Evolutionary conservation across 2,888 invertebrate genomes (phyloP), one percentile per base, ranked within the genome.

Genomic region (Sarcophaga carnaria): DNA sequence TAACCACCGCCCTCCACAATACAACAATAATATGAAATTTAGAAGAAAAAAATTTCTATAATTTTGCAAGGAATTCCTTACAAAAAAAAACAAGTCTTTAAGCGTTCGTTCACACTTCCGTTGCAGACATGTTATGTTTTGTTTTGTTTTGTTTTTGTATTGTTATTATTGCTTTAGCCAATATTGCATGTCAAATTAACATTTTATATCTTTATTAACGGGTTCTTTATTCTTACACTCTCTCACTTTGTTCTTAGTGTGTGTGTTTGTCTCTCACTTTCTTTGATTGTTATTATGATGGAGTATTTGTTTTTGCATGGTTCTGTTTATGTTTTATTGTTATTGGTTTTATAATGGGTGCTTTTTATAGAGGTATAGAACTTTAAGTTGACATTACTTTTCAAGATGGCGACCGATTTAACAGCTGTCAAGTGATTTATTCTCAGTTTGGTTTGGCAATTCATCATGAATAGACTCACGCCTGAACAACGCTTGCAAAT

Each of bases 101-200:
- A 78, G 75, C 87, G 75, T 84, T 74, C 78, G 75, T 87, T 80
- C 69, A 83, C 85, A 83, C 85, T 87, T 85, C 85, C 87, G 67
- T 64, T 85, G 12, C 82, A 81, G 85, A 87, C 87, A 63, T 22
- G n/a, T 69, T 67, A 47, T 62, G 54, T 2, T 64, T 17, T 62
- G 4, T 47, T 79, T 62, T 62, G 25, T 60, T 54, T 71, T 25
- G 54, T 2, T 59, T 25, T 49, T 37, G 62, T 17, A 10, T 64
- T 37, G 37, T 37, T 37, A 37, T 37, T 37, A 37, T 54, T 54
- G 54, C 17, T 54, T 12, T 69, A 78, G 47, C 37, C 2, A 62
- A 25, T 63, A 59, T 87, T 84, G 87, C 87, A 88, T 83, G 85
- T 78, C 75, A 79, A 75, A 74, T 74, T 80, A 72, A 70, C 70